These are phyloP conservation scores for Netelia melanura DNA, from an alignment of 2,888 invertebrate species.

Conservation along the genomic window DNA sequence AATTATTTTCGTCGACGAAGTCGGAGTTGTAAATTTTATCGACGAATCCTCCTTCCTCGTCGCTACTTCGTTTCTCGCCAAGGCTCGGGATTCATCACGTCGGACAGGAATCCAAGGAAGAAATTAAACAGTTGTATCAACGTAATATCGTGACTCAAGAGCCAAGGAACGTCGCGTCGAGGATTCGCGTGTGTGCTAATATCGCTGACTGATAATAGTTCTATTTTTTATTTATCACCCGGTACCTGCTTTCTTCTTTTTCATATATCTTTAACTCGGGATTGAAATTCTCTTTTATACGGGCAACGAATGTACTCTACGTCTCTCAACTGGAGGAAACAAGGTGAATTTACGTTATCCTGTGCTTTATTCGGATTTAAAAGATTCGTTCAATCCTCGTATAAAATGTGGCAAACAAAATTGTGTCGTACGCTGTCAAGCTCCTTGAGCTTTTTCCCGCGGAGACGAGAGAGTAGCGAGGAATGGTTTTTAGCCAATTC, in stretches of 20 bases:
- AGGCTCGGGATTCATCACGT: not conserved
- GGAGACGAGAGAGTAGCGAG: not conserved
- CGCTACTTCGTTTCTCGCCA: not conserved
- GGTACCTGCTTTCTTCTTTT: slow-evolving; percentile 14
- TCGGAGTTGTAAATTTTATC: slow-evolving; percentile 15
- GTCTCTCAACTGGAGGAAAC: slow-evolving; percentile 35
- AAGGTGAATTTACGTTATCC: slow-evolving; percentile 37
- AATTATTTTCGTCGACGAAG: slow-evolving; percentile 3
- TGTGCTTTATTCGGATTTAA: not conserved
- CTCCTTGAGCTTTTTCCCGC: not conserved
- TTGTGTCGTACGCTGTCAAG: not conserved
- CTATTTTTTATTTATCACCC: not conserved
- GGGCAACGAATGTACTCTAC: slow-evolving; percentile 3
- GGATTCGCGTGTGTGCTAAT: slow-evolving; percentile 63
- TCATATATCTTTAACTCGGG: not conserved
- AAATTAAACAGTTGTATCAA: not conserved
- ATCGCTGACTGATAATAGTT: slow-evolving; percentile 5
- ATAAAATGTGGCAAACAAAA: not conserved
- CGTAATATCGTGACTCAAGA: slow-evolving; percentile 34
- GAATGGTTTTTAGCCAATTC: slow-evolving; percentile 9
- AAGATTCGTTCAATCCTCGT: slow-evolving; percentile 1
- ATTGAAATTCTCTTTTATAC: not conserved
- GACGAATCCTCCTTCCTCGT: not conserved
- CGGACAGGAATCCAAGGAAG: slow-evolving; percentile 10
- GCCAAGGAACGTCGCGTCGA: slow-evolving; percentile 63